These are phyloP conservation scores for Escarpia spicata DNA, from an alignment of 2,888 invertebrate genomes.

Conservation along the genomic window DNA sequence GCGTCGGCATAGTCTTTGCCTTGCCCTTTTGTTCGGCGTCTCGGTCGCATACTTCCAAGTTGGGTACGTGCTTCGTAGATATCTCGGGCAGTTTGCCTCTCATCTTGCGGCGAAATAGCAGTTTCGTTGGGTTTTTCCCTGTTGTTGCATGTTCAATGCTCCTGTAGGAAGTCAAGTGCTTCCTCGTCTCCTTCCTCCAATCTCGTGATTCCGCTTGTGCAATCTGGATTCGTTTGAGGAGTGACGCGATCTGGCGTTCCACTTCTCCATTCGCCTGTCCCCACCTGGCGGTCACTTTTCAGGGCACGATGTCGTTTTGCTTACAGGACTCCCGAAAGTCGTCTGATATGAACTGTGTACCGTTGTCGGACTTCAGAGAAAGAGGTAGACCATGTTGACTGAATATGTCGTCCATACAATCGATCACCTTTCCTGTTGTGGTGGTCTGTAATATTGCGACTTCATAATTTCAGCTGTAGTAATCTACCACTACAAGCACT, in stretches of 20 bases:
- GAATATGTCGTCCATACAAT: neutral
- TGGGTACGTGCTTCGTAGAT: neutral
- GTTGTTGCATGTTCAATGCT: neutral
- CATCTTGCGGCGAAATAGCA: neutral
- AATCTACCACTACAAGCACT: neutral
- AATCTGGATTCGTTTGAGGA: neutral
- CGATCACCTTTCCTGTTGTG: neutral
- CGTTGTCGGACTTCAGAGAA: neutral
- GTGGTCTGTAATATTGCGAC: neutral
- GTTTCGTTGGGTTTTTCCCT: neutral
- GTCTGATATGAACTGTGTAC: constrained; percentile 7
- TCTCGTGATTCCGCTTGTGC: neutral
- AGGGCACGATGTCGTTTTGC: neutral
- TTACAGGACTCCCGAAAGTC: neutral
- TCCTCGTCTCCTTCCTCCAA: neutral
- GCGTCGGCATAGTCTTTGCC: neutral
- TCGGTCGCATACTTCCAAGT: neutral
- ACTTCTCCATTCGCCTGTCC: constrained; percentile 7
- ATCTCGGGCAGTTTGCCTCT: neutral
- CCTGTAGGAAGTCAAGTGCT: neutral
- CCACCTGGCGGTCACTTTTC: neutral
- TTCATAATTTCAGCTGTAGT: neutral
- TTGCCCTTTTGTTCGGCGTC: neutral
- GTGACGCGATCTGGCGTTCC: neutral
- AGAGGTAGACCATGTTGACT: neutral